Evolutionary conservation across 2,888 invertebrate genomes (phyloP), one percentile per base, ranked within the genome.

Genomic region (Operophtera brumata): DNA sequence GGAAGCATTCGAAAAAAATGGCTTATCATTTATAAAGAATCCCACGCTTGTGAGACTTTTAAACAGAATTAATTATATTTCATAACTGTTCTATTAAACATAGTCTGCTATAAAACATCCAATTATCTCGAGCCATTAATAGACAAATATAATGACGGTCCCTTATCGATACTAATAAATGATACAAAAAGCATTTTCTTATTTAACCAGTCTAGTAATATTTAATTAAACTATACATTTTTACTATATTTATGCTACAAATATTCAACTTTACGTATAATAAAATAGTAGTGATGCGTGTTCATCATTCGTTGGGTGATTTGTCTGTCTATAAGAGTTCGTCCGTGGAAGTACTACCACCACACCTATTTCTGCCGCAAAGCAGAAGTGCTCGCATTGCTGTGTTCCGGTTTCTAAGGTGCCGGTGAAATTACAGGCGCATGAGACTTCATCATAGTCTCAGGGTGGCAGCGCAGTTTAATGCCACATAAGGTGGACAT

Each of bases 161-260:
- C 55, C 62, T 73, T 77, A 77, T 77, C 76, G 70, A 72, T 70
- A 65, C 64, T 69, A 71, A 73, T 69, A 72, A 64, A 57, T 52
- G 65, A 52, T 48, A 60, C 65, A 66, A 77, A 75, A 70, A 58
- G n/a, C 35, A 14, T 49, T 70, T 73, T 75, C 71, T 73, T 66
- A 73, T 77, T 71, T 66, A 70, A 76, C 68, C 64, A 72, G 67
- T 74, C 71, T 61, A 70, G 62, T 67, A 62, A 64, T 66, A 77
- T 75, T 68, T 66, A 71, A 68, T 69, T 66, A 3, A 70, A 69
- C 60, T 47, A 67, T 81, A 76, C 81, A 83, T 78, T 77, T 37
- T n/a, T 12, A 45, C 73, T 69, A 58, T 57, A 66, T 36, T 36
- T 26, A 65, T 70, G 74, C 75, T 80, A 78, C 80, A 76, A 77